Evolutionary conservation across 2,888 invertebrate genomes (phyloP), one percentile per base, ranked within the genome.

Genomic region (Temnothorax rugatulus): DNA sequence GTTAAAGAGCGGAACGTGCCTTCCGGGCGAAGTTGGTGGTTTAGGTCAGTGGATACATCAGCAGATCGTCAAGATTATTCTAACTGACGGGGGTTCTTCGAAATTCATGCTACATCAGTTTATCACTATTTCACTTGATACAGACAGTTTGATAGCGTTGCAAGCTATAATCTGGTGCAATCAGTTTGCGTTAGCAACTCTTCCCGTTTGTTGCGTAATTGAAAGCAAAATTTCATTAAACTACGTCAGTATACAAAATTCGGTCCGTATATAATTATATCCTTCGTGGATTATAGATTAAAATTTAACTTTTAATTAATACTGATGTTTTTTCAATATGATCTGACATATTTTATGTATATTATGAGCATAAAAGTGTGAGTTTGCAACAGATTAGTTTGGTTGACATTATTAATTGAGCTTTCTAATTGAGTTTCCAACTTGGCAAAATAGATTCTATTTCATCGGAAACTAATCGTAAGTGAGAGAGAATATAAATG

Each of bases 1-100:
- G 82, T 83, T 83, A 61, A 71, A 83, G 61, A 61, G 41, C 47
- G 38, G 15, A 47, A 41, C 63, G 66, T 86, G 79, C 77, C 82
- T 81, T 34, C 50, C 29, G 25, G 76, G 47, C 52, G n/a, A 69
- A 69, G 18, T 18, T 25, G n/a, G 13, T 29, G 13, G 21, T 81
- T 82, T 54, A 84, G 69, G 41, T 87, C 21, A 47, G 63, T 34
- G 74, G 13, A 61, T 75, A 66, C 52, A 71, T 61, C 13, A 81
- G 47, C 38, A 34, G 34, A 34, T 34, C 34, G 25, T 38, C 59
- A 52, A 66, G 57, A 54, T 66, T 61, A 11, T 63, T 52, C 11
- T 57, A 18, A 47, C 21, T 11, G 8, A 44, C 21, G 2, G 29
- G 25, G 13, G 4, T 13, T 15, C 13, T 7, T 18, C 25, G 13